Conservation (phyloP, 2,888 invertebrate genomes). For the Nomada ruficornis region DNA sequence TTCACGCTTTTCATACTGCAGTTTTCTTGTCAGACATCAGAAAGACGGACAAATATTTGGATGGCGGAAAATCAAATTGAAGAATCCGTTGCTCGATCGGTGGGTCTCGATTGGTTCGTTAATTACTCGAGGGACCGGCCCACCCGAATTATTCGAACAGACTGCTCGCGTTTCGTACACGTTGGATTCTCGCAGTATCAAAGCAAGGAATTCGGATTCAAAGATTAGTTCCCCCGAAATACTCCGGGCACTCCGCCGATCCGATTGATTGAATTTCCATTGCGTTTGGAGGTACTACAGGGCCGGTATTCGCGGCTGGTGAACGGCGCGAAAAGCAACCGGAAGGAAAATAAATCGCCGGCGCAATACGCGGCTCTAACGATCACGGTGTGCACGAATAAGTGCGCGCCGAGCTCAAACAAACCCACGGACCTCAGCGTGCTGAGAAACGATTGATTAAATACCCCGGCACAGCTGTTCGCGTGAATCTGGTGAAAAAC, state of each 20-base stretch:
- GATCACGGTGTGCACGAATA: conserved; percentile 23
- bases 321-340: background rate
- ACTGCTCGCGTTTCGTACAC: background rate
- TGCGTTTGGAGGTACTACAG: background rate
- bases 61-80: too few species aligned
- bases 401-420: conserved; percentile 39
- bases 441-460: conserved; percentile 51
- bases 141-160: too few species aligned
- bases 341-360: conserved; percentile 41
- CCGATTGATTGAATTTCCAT: background rate
- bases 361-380: background rate
- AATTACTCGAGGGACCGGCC: background rate
- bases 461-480: conserved; percentile 50
- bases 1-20: conserved; percentile 6
- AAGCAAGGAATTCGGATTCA: background rate
- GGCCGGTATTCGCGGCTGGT: background rate
- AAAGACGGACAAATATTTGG: too few species aligned
- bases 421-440: conserved; percentile 36
- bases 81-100: conserved; percentile 8
- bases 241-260: background rate
- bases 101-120: background rate
- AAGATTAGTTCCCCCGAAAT: background rate
- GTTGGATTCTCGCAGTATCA: background rate
- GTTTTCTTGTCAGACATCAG: conserved; percentile 12
- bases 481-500: conserved; percentile 29